These are phyloP conservation scores for Clusia tigrina DNA, from an alignment of 2,888 invertebrate genomes.

Conservation along the genomic window DNA sequence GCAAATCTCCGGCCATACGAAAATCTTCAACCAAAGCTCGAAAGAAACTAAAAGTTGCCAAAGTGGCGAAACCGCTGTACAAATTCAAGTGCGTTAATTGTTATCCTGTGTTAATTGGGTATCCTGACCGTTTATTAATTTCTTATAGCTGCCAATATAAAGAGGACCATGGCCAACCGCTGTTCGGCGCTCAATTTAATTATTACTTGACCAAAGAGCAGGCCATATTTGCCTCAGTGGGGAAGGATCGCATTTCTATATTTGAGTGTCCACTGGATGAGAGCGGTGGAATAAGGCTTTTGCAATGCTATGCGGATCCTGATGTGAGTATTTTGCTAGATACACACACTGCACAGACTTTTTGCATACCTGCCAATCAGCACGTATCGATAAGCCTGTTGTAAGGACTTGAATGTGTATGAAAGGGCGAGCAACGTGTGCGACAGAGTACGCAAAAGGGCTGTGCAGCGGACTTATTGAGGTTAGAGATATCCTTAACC, in stretches of 20 bases:
- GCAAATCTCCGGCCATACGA: conserved; percentile 81
- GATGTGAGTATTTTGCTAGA: conserved; percentile 71
- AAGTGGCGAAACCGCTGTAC: conserved; percentile 76
- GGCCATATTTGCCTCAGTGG: conserved; percentile 93
- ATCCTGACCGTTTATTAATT: neutral
- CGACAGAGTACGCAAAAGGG: too few species aligned
- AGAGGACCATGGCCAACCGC: conserved; percentile 91
- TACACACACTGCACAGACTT: too few species aligned
- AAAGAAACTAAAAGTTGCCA: conserved; percentile 68
- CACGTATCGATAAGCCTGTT: too few species aligned
- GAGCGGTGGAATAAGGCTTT: conserved; percentile 74
- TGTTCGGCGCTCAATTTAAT: conserved; percentile 95
- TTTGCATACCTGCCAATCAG: too few species aligned
- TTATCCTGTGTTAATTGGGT: neutral
- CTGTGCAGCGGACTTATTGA: too few species aligned
- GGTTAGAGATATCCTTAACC: too few species aligned
- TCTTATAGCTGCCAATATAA: conserved; percentile 76
- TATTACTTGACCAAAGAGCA: conserved; percentile 83
- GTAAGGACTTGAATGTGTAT: too few species aligned
- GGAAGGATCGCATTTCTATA: conserved; percentile 90
- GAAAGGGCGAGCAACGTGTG: too few species aligned
- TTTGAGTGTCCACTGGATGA: conserved; percentile 79
- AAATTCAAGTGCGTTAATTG: conserved; percentile 63
- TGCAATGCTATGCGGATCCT: conserved; percentile 93
- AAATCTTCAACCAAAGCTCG: conserved; percentile 67